Percentiles rank a stretch among this genome's conserved stretches.
Evolutionary conservation across 2,113 vertebrate species (phyloP).

Genomic region (Octodon degus): DNA sequence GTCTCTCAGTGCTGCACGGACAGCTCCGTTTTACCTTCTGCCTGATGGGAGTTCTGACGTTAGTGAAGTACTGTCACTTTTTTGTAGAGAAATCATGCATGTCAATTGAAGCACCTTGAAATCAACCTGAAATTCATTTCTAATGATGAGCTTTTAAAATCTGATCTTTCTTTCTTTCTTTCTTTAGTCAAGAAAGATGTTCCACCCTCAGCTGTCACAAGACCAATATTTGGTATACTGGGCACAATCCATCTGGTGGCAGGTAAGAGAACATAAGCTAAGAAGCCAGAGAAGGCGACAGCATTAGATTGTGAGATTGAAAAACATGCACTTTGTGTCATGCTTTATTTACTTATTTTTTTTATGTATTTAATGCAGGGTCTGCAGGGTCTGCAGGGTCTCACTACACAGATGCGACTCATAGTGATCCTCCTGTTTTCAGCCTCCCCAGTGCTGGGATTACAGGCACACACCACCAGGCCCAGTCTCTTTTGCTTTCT

Average conservation of each 20-base stretch:
- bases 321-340: neutral
- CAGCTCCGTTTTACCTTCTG: neutral
- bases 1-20: accelerated
- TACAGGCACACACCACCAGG: too few species aligned
- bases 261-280: constrained; percentile 88
- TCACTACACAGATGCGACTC: too few species aligned
- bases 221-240: constrained; percentile 94
- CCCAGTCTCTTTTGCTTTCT: too few species aligned
- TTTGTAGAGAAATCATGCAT: neutral
- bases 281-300: neutral
- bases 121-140: constrained; percentile 34
- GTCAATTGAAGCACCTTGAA: constrained; percentile 23
- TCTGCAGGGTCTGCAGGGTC: too few species aligned
- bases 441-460: too few species aligned
- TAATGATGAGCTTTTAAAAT: neutral
- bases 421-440: too few species aligned
- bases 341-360: neutral
- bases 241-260: constrained; percentile 96
- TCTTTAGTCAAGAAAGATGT: constrained; percentile 93
- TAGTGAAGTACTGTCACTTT: neutral
- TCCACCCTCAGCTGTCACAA: constrained; percentile 93
- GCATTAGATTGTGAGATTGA: neutral
- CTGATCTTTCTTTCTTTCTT: constrained; percentile 51
- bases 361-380: too few species aligned
- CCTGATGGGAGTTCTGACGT: neutral